Evolutionary conservation across 2,113 vertebrate species (phyloP).

Genomic region (Anoplopoma fimbria): DNA sequence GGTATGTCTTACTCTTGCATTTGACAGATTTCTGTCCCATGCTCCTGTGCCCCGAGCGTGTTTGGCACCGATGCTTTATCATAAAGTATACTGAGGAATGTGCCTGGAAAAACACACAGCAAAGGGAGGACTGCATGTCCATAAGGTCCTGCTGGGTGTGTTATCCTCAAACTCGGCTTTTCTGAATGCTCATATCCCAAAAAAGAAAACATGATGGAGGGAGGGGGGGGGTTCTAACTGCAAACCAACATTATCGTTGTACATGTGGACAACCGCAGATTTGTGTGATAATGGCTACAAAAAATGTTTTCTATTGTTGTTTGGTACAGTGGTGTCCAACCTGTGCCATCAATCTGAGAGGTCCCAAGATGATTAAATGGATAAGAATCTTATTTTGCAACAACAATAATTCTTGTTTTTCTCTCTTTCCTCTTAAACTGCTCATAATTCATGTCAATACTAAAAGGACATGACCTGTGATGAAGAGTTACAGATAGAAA

Average conservation of each 20-base stretch:
- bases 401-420: too few relatives aligned
- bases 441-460: background rate
- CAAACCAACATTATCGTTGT: background rate
- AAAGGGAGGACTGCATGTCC: constrained; percentile 17
- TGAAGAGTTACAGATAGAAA: background rate
- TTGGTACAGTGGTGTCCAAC: too few relatives aligned
- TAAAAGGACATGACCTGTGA: background rate
- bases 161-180: constrained; percentile 16
- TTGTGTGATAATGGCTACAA: background rate
- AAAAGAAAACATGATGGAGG: background rate
- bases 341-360: background rate
- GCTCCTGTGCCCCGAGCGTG: constrained; percentile 64
- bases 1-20: constrained; percentile 56
- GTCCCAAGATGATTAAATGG: background rate
- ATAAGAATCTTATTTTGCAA: too few relatives aligned
- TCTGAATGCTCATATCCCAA: constrained; percentile 1
- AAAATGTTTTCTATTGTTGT: background rate
- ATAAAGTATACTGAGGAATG: constrained; percentile 58
- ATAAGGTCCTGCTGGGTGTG: background rate
- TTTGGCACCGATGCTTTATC: constrained; percentile 60
- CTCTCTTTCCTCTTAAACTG: background rate
- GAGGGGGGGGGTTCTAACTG: background rate
- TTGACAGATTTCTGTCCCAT: constrained; percentile 75
- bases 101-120: constrained; percentile 22
- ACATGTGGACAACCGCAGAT: background rate